Evolutionary conservation across 2,797 vertebrate species (phyloP), one percentile per base, ranked within the genome.

Genomic region (Macrochelys suwanniensis): DNA sequence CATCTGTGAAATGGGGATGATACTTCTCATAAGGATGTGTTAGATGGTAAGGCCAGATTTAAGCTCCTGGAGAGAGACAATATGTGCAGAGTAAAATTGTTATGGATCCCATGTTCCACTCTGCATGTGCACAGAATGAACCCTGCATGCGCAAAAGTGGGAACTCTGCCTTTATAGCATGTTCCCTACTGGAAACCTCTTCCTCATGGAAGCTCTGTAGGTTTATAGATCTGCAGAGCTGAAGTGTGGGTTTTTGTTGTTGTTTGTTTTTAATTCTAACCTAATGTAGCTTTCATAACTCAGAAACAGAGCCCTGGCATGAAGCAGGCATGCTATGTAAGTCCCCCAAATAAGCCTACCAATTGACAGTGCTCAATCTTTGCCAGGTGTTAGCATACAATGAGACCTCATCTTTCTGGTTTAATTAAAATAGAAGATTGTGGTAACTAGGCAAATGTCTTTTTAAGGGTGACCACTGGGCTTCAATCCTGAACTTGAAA

Each of bases 311-410:
- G 23, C 25, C 23, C 25, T 56, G 25, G 2, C 0, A 6, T 23
- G 1, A 84, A 28, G 2, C 74, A 7, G 80, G 7, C 4, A 0
- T 45, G 21, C 10, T 77, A 7, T 3, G 0, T 3, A 12, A 92
- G 3, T 2, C 54, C 90, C 4, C 37, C 31, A 76, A 49, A 33
- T 1, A 83, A 2, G 11, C 4, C 4, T 12, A 57, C 0, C 15
- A 8, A 87, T 57, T 51, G 2, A 47, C n/a, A 25, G 47, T 53
- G 4, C 61, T 77, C 68, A 61, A n/a, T 6, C 87, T 80, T 89
- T 80, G 21, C 10, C 2, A 47, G 42, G 3, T 76, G 7, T 11
- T 89, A 10, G 6, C 31, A 50, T 51, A 61, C 31, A 88, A 26
- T 53, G 37, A 83, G 83, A 68, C 3, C 5, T 26, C 2, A 0